Evolutionary conservation across 1,140 invertebrate species (phyloP).

Genomic region (Drosophila ogumai): DNA sequence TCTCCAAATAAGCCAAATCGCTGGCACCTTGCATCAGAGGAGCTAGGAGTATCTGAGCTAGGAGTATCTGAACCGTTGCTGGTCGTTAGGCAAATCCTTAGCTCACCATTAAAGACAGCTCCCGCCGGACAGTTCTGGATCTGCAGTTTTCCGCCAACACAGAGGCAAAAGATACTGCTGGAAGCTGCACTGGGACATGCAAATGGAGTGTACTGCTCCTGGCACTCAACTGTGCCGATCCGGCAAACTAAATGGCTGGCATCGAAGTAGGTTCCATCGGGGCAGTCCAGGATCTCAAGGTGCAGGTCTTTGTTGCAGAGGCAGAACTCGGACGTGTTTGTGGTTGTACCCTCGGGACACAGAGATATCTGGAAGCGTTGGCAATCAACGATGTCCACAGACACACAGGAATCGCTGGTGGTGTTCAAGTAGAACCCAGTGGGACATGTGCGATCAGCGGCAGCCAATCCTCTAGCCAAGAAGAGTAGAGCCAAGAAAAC

Average conservation of each 20-base stretch:
- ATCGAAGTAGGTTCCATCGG: slow-evolving; percentile 28
- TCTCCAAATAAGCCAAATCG: slow-evolving; percentile 45
- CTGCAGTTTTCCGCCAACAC: slow-evolving; percentile 11
- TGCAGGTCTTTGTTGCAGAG: not conserved
- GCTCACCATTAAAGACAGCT: not conserved
- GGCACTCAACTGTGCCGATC: slow-evolving; percentile 17
- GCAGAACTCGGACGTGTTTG: not conserved
- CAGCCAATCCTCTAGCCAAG: not conserved
- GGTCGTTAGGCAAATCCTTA: not conserved
- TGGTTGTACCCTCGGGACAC: not conserved
- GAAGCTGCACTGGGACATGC: not conserved
- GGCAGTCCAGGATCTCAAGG: slow-evolving; percentile 15
- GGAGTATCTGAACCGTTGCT: not conserved
- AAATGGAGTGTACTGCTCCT: slow-evolving; percentile 11
- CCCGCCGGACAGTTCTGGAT: slow-evolving; percentile 4
- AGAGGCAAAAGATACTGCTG: slow-evolving; percentile 6
- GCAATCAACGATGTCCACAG: not conserved
- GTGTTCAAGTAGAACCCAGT: slow-evolving; percentile 1
- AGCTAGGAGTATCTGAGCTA: not conserved
- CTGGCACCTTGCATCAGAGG: slow-evolving; percentile 27
- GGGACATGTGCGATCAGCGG: slow-evolving; percentile 1
- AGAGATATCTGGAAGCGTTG: not conserved
- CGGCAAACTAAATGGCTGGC: not conserved
- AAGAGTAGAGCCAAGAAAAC: not conserved
- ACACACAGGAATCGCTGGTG: not conserved